Evolutionary conservation across 2,113 vertebrate genomes (phyloP), one percentile per base, ranked within the genome.

Genomic region (Chionomys nivalis): DNA sequence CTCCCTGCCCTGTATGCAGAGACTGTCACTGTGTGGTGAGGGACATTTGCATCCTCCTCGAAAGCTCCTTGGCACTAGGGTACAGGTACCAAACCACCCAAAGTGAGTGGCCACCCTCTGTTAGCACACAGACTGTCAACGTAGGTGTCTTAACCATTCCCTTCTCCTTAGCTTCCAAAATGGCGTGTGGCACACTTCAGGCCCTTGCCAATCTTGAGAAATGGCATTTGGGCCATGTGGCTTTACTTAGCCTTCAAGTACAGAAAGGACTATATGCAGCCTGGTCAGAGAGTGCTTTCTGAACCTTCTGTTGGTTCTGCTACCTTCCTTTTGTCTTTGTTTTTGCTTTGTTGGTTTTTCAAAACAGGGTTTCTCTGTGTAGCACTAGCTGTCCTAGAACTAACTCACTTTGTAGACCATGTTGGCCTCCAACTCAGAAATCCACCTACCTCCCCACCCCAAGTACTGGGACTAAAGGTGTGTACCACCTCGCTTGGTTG

Each of bases 241-340:
- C 49, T 96, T 94, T 66, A 31, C 82, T 93, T 66, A 75, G 58
- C 58, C 65, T 81, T 81, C 1, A 92, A 91, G 81, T 31, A n/a
- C n/a, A 79, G 49, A 93, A 49, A 93, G 78, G 33, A 36, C 61
- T 68, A 33, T 28, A 36, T 77, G 28, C 11, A 70, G 90, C 83
- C 90, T 91, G 17, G 24, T 36, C 65, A 87, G 36, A 81, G 82
- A 23, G 21, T 39, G 68, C 44, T 94, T 63, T 31, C 16, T 58
- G 21, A 63, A 44, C 44, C 83, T 93, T 58, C 73, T 81, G 24
- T 39, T 61, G 63, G 63, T 28, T 19, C 78, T 82, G 16, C 68
- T 68, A 36, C 19, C 82, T 86, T 81, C 79, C 68, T 79, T 78
- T 68, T 65, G 36, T 8, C 36, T n/a, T 70, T n/a, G 16, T n/a